Evolutionary conservation across 2,797 vertebrate genomes (phyloP), one percentile per base, ranked within the genome.

Genomic region (Phalloptychus januarius): DNA sequence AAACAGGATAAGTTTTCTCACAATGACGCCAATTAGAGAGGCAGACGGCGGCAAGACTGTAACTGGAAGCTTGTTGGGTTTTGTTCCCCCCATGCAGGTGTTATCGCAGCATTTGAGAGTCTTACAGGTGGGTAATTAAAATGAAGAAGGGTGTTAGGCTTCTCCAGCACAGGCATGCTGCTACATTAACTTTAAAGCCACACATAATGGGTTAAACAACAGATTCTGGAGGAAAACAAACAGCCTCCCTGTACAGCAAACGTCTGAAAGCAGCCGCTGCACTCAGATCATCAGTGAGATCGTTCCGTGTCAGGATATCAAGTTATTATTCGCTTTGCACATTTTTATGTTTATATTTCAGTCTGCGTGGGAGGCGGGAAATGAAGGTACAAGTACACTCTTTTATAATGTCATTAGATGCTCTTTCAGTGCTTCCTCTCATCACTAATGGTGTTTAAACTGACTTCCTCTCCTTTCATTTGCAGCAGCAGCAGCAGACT

Each of bases 81-180:
- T 85, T 79, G 84, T 92, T 86, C 81, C 91, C 83, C 81, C 79
- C 86, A 80, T 81, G 80, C 88, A 93, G 90, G 89, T 92, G 91
- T 86, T 88, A 90, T 86, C 45, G 77, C 54, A 48, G 84, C 74
- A 50, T 85, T 77, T 83, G 74, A 83, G 73, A 83, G 76, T 85
- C 79, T 71, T 79, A 77, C 92, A 93, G 92, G 90, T 92, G 91
- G 90, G 86, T 91, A 91, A 94, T 91, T 93, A 85, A 86, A 85
- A 74, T 75, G 74, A 73, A 87, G 40, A 74, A 0, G 16, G 45
- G 89, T 45, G 78, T 93, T 87, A 42, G 81, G 88, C 93, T 91
- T 84, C 92, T 67, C 3, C 7, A 54, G 48, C 79, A 78, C 91
- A 88, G 89, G 88, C 90, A 90, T 86, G 81, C 76, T 76, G 71